These are phyloP conservation scores for Cheilosia vulpina DNA, from an alignment of 2,888 invertebrate species.

Conservation along the genomic window DNA sequence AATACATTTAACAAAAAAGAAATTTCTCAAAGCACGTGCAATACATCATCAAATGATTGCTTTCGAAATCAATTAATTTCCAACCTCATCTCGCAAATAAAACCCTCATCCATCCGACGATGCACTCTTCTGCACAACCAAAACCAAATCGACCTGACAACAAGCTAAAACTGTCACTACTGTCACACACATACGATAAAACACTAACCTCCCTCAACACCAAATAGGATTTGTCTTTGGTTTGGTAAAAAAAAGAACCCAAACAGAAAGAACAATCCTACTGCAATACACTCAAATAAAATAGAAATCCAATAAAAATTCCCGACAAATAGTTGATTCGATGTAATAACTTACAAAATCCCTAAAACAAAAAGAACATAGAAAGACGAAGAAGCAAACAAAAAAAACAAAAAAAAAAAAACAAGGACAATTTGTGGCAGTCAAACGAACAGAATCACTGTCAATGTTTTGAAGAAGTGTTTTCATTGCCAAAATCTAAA, in stretches of 20 bases:
- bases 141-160: constrained; percentile 5
- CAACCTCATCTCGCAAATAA: constrained; percentile 9
- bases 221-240: background rate
- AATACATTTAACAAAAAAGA: too few species aligned
- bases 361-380: constrained; percentile 24
- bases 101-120: background rate
- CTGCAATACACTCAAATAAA: constrained; percentile 31
- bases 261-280: constrained; percentile 1
- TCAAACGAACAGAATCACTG: constrained; percentile 69
- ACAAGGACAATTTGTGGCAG: constrained; percentile 65
- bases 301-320: constrained; percentile 51
- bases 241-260: background rate
- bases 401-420: constrained; percentile 11
- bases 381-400: constrained; percentile 11
- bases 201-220: constrained; percentile 22
- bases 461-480: constrained; percentile 70
- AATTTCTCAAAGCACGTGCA: too few species aligned
- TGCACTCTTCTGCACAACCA: background rate
- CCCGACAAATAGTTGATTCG: constrained; percentile 51
- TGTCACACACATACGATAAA: constrained; percentile 5
- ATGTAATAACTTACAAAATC: constrained; percentile 31
- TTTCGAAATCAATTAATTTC: constrained; percentile 34
- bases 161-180: constrained; percentile 18
- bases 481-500: constrained; percentile 69
- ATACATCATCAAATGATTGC: background rate